These are phyloP conservation scores for Crenuchus spilurus DNA, from an alignment of 2,797 vertebrate species.

Conservation along the genomic window DNA sequence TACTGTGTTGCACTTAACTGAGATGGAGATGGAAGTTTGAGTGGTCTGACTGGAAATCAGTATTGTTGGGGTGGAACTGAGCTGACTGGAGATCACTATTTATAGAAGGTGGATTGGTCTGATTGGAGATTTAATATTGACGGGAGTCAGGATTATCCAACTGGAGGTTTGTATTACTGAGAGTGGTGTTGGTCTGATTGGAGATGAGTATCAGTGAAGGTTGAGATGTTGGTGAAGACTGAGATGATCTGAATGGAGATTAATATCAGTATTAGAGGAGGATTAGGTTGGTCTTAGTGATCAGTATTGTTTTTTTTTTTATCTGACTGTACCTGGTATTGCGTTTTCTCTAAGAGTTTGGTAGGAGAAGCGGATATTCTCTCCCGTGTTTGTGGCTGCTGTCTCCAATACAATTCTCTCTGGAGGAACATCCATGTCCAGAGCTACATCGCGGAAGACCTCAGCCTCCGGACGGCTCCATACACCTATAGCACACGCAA, in stretches of 20 bases:
- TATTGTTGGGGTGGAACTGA: not conserved
- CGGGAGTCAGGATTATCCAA: no score
- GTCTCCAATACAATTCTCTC: constrained; percentile 52
- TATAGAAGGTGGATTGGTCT: not conserved
- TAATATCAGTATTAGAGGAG: not conserved
- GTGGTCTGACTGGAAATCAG: not conserved
- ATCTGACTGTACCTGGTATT: constrained; percentile 50
- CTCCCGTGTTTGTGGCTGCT: constrained; percentile 59
- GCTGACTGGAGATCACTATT: not conserved
- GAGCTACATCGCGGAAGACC: constrained; percentile 54
- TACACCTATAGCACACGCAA: constrained; percentile 30
- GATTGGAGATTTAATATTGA: not conserved
- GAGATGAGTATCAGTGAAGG: not conserved
- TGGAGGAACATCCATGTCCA: constrained; percentile 54
- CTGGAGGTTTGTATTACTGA: no score
- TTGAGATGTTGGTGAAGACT: not conserved
- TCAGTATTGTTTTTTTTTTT: no score
- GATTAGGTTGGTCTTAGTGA: not conserved
- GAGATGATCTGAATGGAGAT: not conserved
- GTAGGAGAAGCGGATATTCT: constrained; percentile 58
- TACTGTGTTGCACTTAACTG: no score
- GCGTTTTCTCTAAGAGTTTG: constrained; percentile 49
- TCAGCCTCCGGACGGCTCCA: constrained; percentile 49
- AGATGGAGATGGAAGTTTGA: not conserved
- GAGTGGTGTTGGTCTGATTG: no score